Percentiles rank a stretch among this genome's conserved stretches.
These are phyloP conservation scores for Caenorhabditis angaria DNA, from an alignment of 2,888 invertebrate genomes.

Conservation along the genomic window DNA sequence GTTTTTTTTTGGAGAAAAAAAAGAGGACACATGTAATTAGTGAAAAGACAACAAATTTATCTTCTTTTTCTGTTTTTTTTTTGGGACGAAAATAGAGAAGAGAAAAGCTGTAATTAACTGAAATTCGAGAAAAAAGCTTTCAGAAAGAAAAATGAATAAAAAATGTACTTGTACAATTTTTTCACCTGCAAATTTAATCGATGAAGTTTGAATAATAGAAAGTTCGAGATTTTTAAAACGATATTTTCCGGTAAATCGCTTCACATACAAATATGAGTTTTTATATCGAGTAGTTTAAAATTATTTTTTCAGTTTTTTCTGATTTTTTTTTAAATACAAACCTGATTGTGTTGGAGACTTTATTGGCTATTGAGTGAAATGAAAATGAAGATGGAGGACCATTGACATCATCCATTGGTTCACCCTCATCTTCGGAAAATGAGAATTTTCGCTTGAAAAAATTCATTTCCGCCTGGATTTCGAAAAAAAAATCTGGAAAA, in stretches of 20 bases:
- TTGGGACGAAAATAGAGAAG: background rate
- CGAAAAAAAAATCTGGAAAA: background rate
- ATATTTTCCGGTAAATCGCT: too few species aligned
- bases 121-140: background rate
- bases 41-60: slow-evolving; percentile 9
- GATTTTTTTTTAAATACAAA: slow-evolving; percentile 10
- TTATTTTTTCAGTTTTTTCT: background rate
- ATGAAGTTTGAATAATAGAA: background rate
- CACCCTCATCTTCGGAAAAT: slow-evolving; percentile 55
- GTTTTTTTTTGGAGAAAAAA: background rate
- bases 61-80: slow-evolving; percentile 8
- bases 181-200: background rate
- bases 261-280: too few species aligned
- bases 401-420: slow-evolving; percentile 42
- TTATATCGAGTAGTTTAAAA: background rate
- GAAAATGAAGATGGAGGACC: slow-evolving; percentile 55
- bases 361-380: slow-evolving; percentile 55
- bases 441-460: slow-evolving; percentile 63
- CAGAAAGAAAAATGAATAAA: background rate
- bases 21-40: background rate
- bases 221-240: background rate
- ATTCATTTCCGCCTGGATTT: slow-evolving; percentile 42
- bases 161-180: background rate
- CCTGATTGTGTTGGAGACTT: slow-evolving; percentile 60
- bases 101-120: background rate